Conservation (phyloP, 23 tunicate genomes). For the Trididemnum nubilum region DNA sequence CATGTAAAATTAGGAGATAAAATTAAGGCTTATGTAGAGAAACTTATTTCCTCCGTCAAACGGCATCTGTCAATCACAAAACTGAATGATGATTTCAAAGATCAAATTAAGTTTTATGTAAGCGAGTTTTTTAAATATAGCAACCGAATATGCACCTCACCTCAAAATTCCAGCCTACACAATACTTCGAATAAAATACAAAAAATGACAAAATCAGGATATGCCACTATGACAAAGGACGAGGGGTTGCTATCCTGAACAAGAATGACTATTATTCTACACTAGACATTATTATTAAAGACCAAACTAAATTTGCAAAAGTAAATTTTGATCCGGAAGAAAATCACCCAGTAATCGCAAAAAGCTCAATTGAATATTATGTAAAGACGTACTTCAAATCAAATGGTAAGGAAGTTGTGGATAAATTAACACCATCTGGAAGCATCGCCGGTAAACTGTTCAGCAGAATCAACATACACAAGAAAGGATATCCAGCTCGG, state of each 20-base stretch:
- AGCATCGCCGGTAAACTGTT: neutral
- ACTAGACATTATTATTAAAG: neutral
- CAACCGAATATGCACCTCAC: neutral
- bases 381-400: neutral
- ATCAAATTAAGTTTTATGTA: neutral
- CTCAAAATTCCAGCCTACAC: neutral
- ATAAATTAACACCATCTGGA: neutral
- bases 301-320: neutral
- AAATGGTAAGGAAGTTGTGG: neutral
- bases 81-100: neutral
- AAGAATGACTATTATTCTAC: neutral
- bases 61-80: neutral
- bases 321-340: neutral
- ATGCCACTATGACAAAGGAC: neutral
- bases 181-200: neutral
- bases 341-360: constrained; percentile 6
- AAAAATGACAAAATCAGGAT: neutral
- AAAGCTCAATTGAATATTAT: neutral
- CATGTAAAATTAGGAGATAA: neutral
- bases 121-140: neutral
- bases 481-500: neutral
- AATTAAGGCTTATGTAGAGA: neutral
- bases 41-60: neutral
- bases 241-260: neutral
- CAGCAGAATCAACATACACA: neutral